Conservation (phyloP, 2,113 vertebrate species). For the Anser cygnoides region DNA sequence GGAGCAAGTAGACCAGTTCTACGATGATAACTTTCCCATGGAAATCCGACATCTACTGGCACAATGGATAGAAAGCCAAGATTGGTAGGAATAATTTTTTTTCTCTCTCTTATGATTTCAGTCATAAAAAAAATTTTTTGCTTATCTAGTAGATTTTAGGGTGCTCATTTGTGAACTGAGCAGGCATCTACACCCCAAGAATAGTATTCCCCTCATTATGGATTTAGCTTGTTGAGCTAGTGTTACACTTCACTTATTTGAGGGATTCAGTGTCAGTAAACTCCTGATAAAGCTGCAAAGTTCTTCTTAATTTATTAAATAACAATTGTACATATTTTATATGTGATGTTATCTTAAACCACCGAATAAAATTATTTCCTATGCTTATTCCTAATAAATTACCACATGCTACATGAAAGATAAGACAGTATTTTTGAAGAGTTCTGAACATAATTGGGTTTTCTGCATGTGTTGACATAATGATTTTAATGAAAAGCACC, state of each 20-base stretch:
- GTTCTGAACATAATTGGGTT: not conserved
- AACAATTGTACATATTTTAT: not conserved
- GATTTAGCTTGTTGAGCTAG: not conserved
- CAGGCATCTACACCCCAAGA: not conserved
- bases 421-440: not conserved
- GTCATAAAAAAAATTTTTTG: not conserved
- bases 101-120: not conserved
- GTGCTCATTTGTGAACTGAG: not conserved
- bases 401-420: not conserved
- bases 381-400: not conserved
- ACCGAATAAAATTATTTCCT: not conserved
- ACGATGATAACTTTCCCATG: slow-evolving; percentile 98
- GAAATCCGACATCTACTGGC: slow-evolving; percentile 92
- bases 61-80: slow-evolving; percentile 94
- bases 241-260: not conserved
- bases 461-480: not conserved
- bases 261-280: not conserved
- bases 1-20: slow-evolving; percentile 96
- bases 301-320: not conserved
- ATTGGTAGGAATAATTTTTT: slow-evolving; percentile 84
- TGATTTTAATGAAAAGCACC: not conserved
- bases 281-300: not conserved
- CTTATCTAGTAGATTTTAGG: not conserved
- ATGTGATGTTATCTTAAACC: not conserved
- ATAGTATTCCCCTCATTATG: not conserved